Evolutionary conservation across 2,888 invertebrate species (phyloP).

Genomic region (Melitaea athalia): DNA sequence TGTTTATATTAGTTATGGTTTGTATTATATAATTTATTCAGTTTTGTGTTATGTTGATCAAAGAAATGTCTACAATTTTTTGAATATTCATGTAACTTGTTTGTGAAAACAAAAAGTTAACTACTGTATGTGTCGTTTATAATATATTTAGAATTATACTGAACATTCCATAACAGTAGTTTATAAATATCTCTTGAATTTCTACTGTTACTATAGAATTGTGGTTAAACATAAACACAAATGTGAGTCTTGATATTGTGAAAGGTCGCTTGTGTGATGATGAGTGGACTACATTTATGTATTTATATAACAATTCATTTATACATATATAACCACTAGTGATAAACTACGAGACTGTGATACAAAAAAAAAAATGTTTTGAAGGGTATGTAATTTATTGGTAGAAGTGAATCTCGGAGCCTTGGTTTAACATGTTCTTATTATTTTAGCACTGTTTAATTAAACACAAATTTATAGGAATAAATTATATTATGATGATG

Average conservation of each 20-base stretch:
- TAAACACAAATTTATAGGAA: background rate
- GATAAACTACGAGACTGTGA: constrained; percentile 14
- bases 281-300: constrained; percentile 18
- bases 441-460: constrained; percentile 4
- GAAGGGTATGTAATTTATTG: background rate
- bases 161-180: constrained; percentile 19
- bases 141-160: background rate
- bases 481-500: background rate
- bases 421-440: constrained; percentile 6
- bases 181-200: constrained; percentile 22
- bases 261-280: background rate
- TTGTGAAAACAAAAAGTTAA: background rate
- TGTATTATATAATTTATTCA: background rate
- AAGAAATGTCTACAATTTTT: background rate
- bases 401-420: background rate
- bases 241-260: constrained; percentile 1
- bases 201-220: constrained; percentile 12
- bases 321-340: constrained; percentile 16
- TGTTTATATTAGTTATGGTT: constrained; percentile 15
- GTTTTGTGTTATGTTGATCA: background rate
- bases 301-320: constrained; percentile 28
- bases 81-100: background rate
- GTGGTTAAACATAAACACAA: constrained; percentile 5
- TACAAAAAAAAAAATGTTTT: background rate
- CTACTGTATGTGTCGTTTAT: background rate